A percentile compares a stretch with the other conserved stretches of the same genome.
Conservation (phyloP, 1,140 invertebrate species). For the Macrobrachium rosenbergii region DNA sequence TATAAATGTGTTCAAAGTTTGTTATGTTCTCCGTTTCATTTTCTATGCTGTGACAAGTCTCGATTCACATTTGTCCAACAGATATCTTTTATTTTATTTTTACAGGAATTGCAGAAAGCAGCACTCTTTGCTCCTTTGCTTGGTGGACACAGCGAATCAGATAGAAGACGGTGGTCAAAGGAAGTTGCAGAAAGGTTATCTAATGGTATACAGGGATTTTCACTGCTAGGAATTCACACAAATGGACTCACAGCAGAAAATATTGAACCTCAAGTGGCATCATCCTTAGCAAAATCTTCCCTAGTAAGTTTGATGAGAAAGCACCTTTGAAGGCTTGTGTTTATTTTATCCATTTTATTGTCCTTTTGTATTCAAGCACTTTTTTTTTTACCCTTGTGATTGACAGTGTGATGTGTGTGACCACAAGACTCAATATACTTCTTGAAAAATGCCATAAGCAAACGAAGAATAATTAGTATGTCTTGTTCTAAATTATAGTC, state of each 20-base stretch:
- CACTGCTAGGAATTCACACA: slow-evolving; percentile 85
- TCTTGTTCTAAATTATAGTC: too few species aligned
- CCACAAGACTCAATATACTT: too few species aligned
- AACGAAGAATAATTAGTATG: too few species aligned
- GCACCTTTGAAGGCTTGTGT: neutral
- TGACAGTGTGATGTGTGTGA: too few species aligned
- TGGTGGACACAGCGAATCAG: slow-evolving; percentile 78
- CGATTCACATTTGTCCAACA: neutral
- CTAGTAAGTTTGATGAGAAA: slow-evolving; percentile 12
- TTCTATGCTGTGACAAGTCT: too few species aligned
- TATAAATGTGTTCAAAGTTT: too few species aligned
- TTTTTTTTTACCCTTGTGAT: neutral
- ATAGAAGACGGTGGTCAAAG: slow-evolving; percentile 73
- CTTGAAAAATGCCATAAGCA: too few species aligned
- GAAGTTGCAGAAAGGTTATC: slow-evolving; percentile 71
- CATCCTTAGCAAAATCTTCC: slow-evolving; percentile 23
- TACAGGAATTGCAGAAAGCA: slow-evolving; percentile 65
- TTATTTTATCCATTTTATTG: neutral
- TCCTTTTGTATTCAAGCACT: neutral
- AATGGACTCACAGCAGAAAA: slow-evolving; percentile 77
- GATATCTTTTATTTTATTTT: neutral
- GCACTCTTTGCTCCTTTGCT: slow-evolving; percentile 80
- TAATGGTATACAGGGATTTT: slow-evolving; percentile 73
- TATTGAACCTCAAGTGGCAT: slow-evolving; percentile 74
- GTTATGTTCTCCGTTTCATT: too few species aligned